phyloP scores from a whole-genome alignment of 2,888 invertebrate species.

The Danaus chrysippus region DNA sequence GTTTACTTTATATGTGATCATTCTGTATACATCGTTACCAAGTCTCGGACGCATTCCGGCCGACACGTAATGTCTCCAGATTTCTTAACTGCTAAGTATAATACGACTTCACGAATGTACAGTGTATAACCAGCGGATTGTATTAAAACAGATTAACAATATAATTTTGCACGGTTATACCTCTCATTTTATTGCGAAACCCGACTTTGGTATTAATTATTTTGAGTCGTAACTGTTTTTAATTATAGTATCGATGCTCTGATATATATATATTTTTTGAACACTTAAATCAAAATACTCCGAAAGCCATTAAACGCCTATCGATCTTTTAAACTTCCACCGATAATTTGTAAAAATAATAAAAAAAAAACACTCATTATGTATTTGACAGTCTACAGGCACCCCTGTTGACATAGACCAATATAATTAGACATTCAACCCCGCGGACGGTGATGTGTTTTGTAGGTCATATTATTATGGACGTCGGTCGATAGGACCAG shows the following conservation, averaged over 20 bases:
- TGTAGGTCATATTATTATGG: slow-evolving; percentile 44
- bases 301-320: slow-evolving; percentile 39
- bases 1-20: slow-evolving; percentile 31
- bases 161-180: slow-evolving; percentile 9
- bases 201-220: not conserved
- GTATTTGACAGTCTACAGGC: slow-evolving; percentile 62
- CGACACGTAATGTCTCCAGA: slow-evolving; percentile 54
- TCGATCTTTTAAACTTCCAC: slow-evolving; percentile 44
- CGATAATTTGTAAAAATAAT: slow-evolving; percentile 43
- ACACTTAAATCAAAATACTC: slow-evolving; percentile 20
- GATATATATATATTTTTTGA: slow-evolving; percentile 21
- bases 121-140: slow-evolving; percentile 13
- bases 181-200: slow-evolving; percentile 1
- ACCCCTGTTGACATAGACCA: slow-evolving; percentile 42
- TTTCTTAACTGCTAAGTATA: slow-evolving; percentile 27
- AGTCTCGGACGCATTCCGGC: slow-evolving; percentile 58
- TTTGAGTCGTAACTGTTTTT: not conserved
- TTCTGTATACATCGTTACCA: slow-evolving; percentile 54
- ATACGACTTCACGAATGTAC: slow-evolving; percentile 26
- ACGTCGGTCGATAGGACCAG: slow-evolving; percentile 38
- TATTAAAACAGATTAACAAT: slow-evolving; percentile 6
- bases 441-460: slow-evolving; percentile 32
- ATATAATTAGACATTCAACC: slow-evolving; percentile 37
- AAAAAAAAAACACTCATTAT: slow-evolving; percentile 59
- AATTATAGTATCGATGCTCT: slow-evolving; percentile 15